Percentiles rank a stretch among this genome's conserved stretches.
Evolutionary conservation across 2,113 vertebrate genomes (phyloP).

Genomic region (Ptilorrhoa leucosticta): DNA sequence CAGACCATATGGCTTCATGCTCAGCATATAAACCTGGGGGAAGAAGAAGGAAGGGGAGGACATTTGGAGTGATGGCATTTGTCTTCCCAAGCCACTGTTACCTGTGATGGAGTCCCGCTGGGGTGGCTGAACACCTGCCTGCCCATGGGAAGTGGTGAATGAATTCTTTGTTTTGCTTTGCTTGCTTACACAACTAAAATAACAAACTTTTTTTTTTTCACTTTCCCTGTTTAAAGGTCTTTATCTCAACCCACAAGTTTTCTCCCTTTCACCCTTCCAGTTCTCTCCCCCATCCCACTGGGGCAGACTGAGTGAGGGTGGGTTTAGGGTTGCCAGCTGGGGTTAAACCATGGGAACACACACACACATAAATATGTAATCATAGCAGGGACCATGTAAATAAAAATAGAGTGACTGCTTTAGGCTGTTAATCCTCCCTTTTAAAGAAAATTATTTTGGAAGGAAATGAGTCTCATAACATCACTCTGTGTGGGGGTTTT

Average conservation of each 20-base stretch:
- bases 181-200: background rate
- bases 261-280: background rate
- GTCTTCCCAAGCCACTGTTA: background rate
- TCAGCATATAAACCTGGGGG: background rate
- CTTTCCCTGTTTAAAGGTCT: background rate
- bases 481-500: background rate
- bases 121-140: background rate
- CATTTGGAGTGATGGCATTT: background rate
- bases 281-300: background rate
- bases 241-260: background rate
- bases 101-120: background rate
- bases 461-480: slow-evolving; percentile 5
- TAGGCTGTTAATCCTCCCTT: background rate
- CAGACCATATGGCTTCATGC: background rate
- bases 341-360: background rate
- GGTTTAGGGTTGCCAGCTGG: background rate
- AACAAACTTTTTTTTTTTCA: no score
- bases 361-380: background rate
- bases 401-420: background rate
- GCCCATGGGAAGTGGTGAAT: background rate
- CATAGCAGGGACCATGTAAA: background rate
- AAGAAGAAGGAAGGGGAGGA: background rate
- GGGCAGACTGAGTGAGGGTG: background rate
- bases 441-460: slow-evolving; percentile 3
- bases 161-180: background rate